Evolutionary conservation across 2,888 invertebrate species (phyloP).

Genomic region (Aleiodes testaceus): DNA sequence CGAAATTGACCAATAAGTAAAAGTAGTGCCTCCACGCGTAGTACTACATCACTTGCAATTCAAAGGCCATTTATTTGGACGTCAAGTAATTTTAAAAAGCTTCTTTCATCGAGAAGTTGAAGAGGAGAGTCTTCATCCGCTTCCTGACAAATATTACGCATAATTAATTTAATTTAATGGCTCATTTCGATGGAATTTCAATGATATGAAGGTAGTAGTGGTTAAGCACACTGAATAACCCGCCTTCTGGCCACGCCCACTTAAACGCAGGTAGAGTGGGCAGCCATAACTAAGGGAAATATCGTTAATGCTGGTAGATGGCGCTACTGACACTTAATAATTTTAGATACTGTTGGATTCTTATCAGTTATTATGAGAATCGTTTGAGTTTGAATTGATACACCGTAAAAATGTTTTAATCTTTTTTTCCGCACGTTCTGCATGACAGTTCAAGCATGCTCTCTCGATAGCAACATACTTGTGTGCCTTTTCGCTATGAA

Average conservation of each 20-base stretch:
- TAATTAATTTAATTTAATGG: slow-evolving; percentile 33
- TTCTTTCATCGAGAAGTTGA: background rate
- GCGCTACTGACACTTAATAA: slow-evolving; percentile 62
- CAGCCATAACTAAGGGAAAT: slow-evolving; percentile 71
- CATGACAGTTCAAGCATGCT: slow-evolving; percentile 43
- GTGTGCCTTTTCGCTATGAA: slow-evolving; percentile 50
- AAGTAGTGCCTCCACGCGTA: slow-evolving; percentile 59
- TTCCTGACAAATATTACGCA: background rate
- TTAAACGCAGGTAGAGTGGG: slow-evolving; percentile 61
- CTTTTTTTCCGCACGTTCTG: slow-evolving; percentile 35
- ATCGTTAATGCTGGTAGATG: slow-evolving; percentile 70
- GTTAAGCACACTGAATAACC: slow-evolving; percentile 52
- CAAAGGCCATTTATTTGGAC: slow-evolving; percentile 18
- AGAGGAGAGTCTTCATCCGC: background rate
- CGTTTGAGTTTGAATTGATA: slow-evolving; percentile 44
- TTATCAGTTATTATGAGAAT: slow-evolving; percentile 34
- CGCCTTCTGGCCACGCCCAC: slow-evolving; percentile 69
- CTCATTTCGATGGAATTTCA: slow-evolving; percentile 13
- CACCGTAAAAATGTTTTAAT: slow-evolving; percentile 12
- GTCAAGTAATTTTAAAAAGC: background rate
- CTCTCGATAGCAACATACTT: slow-evolving; percentile 40
- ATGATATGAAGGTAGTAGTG: slow-evolving; percentile 42
- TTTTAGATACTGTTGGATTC: slow-evolving; percentile 45
- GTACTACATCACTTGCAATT: slow-evolving; percentile 52
- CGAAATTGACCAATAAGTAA: slow-evolving; percentile 55